Conservation (phyloP, 2,888 invertebrate genomes). For the Heliothis peltigera region DNA sequence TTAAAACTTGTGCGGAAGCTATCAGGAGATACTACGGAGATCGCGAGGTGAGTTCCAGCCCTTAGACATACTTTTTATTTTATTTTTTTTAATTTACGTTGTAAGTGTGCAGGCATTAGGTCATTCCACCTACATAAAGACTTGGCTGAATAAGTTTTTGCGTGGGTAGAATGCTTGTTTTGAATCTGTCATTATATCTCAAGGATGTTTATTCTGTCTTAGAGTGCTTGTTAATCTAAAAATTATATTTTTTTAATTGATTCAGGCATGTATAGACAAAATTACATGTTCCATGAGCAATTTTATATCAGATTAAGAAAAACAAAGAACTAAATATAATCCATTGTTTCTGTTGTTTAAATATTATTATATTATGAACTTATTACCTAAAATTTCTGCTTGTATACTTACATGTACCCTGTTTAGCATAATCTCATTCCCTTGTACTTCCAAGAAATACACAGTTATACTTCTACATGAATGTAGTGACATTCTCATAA, state of each 20-base stretch:
- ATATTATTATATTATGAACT: too few relatives aligned
- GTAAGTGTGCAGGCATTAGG: slow-evolving; percentile 52
- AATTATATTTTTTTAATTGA: slow-evolving; percentile 2
- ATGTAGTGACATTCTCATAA: not conserved
- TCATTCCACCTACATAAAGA: slow-evolving; percentile 62
- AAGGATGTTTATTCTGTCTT: slow-evolving; percentile 48
- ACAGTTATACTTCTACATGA: too few relatives aligned
- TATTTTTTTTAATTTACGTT: slow-evolving; percentile 14
- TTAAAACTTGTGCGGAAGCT: slow-evolving; percentile 93
- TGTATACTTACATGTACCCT: not conserved
- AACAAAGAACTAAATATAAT: slow-evolving; percentile 1
- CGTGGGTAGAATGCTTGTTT: slow-evolving; percentile 54
- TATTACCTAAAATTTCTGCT: not conserved
- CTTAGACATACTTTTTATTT: slow-evolving; percentile 18
- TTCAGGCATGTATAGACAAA: not conserved
- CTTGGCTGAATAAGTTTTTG: slow-evolving; percentile 46
- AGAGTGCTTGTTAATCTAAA: slow-evolving; percentile 10
- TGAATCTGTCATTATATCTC: slow-evolving; percentile 36
- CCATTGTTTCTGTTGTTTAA: not conserved
- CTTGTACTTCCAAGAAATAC: not conserved
- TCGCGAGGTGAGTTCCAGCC: slow-evolving; percentile 77
- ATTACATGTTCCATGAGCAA: not conserved
- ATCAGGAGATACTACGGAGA: slow-evolving; percentile 89
- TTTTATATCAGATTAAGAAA: not conserved
- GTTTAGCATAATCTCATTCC: not conserved